These are phyloP conservation scores for Platerodrilus igneus DNA, from an alignment of 2,888 invertebrate species.

Conservation along the genomic window DNA sequence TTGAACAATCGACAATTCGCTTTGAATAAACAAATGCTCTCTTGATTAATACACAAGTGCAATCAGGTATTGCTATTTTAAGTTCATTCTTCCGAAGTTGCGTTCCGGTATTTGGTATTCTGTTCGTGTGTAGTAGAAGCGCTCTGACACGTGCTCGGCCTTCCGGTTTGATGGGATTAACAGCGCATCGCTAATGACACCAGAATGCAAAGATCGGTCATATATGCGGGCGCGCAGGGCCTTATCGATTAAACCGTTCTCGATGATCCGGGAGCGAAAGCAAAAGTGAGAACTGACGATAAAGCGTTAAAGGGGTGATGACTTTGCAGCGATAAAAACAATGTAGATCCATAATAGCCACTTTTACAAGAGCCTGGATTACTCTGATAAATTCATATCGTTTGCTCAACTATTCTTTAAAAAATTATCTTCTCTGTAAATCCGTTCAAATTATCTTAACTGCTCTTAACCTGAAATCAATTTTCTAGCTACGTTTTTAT, in stretches of 20 bases:
- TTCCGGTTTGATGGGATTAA: constrained; percentile 38
- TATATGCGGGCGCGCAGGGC: constrained; percentile 32
- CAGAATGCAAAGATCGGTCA: constrained; percentile 39
- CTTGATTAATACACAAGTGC: constrained; percentile 26
- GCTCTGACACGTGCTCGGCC: constrained; percentile 37
- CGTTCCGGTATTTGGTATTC: constrained; percentile 33
- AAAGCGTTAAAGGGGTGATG: constrained; percentile 34
- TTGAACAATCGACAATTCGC: constrained; percentile 22
- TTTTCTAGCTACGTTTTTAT: constrained; percentile 26
- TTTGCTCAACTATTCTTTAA: constrained; percentile 12
- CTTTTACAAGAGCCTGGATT: constrained; percentile 29
- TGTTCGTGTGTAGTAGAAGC: constrained; percentile 33
- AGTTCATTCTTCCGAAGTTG: constrained; percentile 35
- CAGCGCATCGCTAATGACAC: constrained; percentile 39
- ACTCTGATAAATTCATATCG: constrained; percentile 29
- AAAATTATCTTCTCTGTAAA: constrained; percentile 16
- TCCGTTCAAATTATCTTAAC: constrained; percentile 20
- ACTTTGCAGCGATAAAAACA: constrained; percentile 33
- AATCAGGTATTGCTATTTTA: constrained; percentile 28
- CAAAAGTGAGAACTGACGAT: constrained; percentile 35
- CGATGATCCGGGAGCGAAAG: constrained; percentile 26
- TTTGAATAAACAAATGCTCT: constrained; percentile 22
- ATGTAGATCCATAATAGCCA: constrained; percentile 35
- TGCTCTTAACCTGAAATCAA: constrained; percentile 27
- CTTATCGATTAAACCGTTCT: constrained; percentile 32